Evolutionary conservation across 2,797 vertebrate genomes (phyloP).

Genomic region (Rhadinocentrus ornatus): DNA sequence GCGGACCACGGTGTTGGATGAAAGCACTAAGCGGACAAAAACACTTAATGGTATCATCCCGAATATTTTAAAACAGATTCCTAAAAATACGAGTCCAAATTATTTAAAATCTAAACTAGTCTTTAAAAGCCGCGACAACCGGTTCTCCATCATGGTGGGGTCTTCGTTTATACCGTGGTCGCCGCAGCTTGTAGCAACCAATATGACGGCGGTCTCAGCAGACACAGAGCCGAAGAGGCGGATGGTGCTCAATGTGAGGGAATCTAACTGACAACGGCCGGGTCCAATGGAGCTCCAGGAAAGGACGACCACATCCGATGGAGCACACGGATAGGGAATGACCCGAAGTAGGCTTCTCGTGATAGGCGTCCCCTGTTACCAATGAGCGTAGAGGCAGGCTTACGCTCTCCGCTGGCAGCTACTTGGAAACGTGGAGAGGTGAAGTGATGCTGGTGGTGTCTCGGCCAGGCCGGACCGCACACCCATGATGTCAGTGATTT

Average conservation of each 20-base stretch:
- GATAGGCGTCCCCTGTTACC: conserved; percentile 68
- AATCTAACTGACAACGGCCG: conserved; percentile 65
- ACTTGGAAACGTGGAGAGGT: conserved; percentile 83
- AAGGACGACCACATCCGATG: conserved; percentile 67
- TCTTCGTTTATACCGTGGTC: conserved; percentile 64
- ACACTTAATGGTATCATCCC: conserved; percentile 75
- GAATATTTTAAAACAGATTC: conserved; percentile 29
- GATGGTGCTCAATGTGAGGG: conserved; percentile 56
- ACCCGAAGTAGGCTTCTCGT: conserved; percentile 38
- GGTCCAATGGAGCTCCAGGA: conserved; percentile 68
- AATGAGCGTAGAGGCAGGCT: conserved; percentile 64
- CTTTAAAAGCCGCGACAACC: conserved; percentile 41
- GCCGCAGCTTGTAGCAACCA: conserved; percentile 78
- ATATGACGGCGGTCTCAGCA: conserved; percentile 80
- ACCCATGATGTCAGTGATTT: conserved; percentile 52
- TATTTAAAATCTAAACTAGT: conserved; percentile 44
- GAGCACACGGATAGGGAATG: conserved; percentile 62
- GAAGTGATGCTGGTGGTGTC: conserved; percentile 69
- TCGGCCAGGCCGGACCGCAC: conserved; percentile 11
- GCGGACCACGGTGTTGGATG: conserved; percentile 72
- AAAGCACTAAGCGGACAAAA: conserved; percentile 60
- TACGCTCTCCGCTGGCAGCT: conserved; percentile 61
- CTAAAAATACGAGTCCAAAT: conserved; percentile 13
- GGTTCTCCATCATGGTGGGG: conserved; percentile 67
- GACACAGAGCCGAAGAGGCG: conserved; percentile 69